Evolutionary conservation across 2,797 vertebrate genomes (phyloP), one percentile per base, ranked within the genome.

Genomic region (Mormyrus proboscirostris): DNA sequence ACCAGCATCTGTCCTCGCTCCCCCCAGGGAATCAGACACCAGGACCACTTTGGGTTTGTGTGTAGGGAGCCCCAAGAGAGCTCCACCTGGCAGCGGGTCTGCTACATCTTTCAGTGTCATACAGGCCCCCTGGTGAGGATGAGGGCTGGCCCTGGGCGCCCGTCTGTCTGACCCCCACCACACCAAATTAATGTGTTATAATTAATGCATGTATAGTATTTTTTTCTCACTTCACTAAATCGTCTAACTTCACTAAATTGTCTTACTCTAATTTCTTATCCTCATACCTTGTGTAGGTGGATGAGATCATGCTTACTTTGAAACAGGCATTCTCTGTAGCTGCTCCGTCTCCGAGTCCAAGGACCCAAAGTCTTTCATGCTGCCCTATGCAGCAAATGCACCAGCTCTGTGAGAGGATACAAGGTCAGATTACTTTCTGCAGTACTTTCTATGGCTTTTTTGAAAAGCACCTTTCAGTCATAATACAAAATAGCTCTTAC

Each of bases 271-370:
- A 85, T 85, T 51, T 51, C 44, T 55, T 16, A n/a, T 55, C 33
- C 7, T 4, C 14, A 14, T 38, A 25, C 33, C 29, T 9, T 41
- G 51, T 57, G 25, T 2, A 99, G 98, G 98, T 99, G 86, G 98
- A 99, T 91, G 98, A 99, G 94, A 99, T 99, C 92, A 99, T 99
- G 98, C 94, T 98, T 96, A 99, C 98, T 12, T 92, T 99, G 94
- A 99, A 98, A 92, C 98, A 99, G 95, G 98, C 98, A 0, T 99
- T 99, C 93, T 98, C 97, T 0, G 97, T 97, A 90, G 98, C 98
- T 0, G 97, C 98, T 19, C 94, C 96, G 90, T 97, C 97, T 89
- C 97, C 96, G 90, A 98, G 94, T 12, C 95, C 95, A 3, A 97
- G 94, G 93, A 95, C 94, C 16, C 97, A 97, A 19, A 93, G 93